A percentile compares a stretch with the other conserved stretches of the same genome.
Conservation (phyloP, 2,888 invertebrate species). For the Trypoxylon attenuatum region DNA sequence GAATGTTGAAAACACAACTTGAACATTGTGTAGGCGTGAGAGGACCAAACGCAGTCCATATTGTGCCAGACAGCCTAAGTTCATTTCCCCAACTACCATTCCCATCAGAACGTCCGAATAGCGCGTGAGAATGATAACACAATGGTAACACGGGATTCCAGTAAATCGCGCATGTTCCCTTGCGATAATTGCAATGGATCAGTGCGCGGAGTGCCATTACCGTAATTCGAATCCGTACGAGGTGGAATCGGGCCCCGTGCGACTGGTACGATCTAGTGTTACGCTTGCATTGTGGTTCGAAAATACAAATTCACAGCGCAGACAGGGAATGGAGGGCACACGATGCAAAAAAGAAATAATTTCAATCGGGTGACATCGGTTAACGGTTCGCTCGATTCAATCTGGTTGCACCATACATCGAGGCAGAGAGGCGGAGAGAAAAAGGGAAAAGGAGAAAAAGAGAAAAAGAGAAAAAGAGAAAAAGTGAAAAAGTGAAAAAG, state of each 20-base stretch:
- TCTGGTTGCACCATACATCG: conserved; percentile 13
- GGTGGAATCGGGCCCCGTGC: no score
- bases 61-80: no score
- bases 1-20: no score
- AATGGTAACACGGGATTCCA: conserved; percentile 18
- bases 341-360: conserved; percentile 21
- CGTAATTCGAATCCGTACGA: conserved; percentile 23
- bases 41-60: no score
- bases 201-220: conserved; percentile 29
- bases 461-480: no score
- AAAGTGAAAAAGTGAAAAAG: no score
- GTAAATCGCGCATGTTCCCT: conserved; percentile 8
- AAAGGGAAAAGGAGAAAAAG: no score
- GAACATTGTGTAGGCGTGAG: no score
- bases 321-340: not conserved
- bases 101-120: not conserved
- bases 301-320: conserved; percentile 31
- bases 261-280: conserved; percentile 6
- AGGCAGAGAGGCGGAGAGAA: no score
- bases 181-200: conserved; percentile 42
- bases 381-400: conserved; percentile 14
- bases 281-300: conserved; percentile 15
- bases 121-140: no score
- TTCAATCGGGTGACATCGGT: conserved; percentile 18
- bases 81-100: not conserved